Percentiles rank a stretch among this genome's conserved stretches.
phyloP scores from a whole-genome alignment of 2,797 vertebrate genomes.

The Rhabdomys pumilio region DNA sequence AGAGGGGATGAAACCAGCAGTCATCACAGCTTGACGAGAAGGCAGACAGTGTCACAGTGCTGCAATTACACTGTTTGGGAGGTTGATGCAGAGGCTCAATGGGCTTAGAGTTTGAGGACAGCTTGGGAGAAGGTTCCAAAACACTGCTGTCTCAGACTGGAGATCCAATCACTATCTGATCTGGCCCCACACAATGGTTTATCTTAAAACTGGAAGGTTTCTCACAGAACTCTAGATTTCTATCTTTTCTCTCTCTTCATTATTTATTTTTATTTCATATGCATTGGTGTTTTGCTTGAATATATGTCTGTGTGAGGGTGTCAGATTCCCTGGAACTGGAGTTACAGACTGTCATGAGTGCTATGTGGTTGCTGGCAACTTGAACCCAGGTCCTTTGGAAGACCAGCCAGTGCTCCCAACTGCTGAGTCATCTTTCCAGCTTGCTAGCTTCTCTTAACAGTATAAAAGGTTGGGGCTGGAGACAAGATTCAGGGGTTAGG shows the following conservation, averaged over 20 bases:
- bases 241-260: neutral
- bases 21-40: neutral
- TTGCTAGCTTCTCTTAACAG: neutral
- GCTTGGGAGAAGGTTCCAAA: neutral
- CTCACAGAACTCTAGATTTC: neutral
- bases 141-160: neutral
- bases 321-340: neutral
- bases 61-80: too few species aligned
- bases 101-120: neutral
- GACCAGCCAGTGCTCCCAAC: neutral
- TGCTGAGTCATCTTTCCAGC: neutral
- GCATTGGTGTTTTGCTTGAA: neutral
- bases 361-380: neutral
- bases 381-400: neutral
- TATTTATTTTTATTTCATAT: neutral
- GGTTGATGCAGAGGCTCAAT: neutral
- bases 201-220: neutral
- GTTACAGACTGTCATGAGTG: neutral
- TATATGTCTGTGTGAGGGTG: neutral
- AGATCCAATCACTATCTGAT: neutral
- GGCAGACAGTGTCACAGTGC: neutral
- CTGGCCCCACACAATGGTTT: neutral
- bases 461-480: neutral
- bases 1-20: neutral
- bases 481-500: neutral